A percentile compares a stretch with the other conserved stretches of the same genome.
Evolutionary conservation across 2,797 vertebrate species (phyloP).

Genomic region (Heterohyrax brucei): DNA sequence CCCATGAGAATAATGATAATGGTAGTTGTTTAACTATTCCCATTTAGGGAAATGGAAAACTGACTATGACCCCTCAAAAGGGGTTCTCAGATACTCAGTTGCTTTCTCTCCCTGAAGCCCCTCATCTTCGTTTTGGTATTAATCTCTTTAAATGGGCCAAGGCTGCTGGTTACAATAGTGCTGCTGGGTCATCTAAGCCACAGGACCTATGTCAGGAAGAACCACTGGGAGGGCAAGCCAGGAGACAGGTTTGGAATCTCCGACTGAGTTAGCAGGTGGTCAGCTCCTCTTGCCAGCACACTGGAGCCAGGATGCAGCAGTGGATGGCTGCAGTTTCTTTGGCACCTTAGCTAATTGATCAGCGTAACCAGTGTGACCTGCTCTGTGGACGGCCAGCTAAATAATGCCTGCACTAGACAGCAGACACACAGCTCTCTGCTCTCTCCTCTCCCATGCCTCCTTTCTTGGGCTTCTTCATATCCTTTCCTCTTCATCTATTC

Average conservation of each 20-base stretch:
- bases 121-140: neutral
- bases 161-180: neutral
- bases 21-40: neutral
- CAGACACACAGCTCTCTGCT: neutral
- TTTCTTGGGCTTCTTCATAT: neutral
- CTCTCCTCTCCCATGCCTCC: neutral
- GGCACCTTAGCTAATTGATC: neutral
- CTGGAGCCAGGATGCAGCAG: rapidly evolving
- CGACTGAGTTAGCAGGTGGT: neutral
- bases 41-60: neutral
- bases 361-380: neutral
- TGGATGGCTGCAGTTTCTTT: no score
- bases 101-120: neutral
- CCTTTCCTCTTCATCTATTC: neutral
- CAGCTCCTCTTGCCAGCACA: neutral
- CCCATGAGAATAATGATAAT: neutral
- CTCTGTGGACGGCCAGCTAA: neutral
- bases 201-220: slow-evolving; percentile 28
- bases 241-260: neutral
- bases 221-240: neutral
- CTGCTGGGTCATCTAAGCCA: slow-evolving; percentile 77
- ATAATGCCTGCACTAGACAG: neutral
- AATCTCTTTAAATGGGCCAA: slow-evolving; percentile 27
- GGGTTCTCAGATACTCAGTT: neutral
- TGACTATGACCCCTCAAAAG: neutral